A percentile compares a stretch with the other conserved stretches of the same genome.
phyloP scores from a whole-genome alignment of 1,140 invertebrate species.

The Drosophila lowei region DNA sequence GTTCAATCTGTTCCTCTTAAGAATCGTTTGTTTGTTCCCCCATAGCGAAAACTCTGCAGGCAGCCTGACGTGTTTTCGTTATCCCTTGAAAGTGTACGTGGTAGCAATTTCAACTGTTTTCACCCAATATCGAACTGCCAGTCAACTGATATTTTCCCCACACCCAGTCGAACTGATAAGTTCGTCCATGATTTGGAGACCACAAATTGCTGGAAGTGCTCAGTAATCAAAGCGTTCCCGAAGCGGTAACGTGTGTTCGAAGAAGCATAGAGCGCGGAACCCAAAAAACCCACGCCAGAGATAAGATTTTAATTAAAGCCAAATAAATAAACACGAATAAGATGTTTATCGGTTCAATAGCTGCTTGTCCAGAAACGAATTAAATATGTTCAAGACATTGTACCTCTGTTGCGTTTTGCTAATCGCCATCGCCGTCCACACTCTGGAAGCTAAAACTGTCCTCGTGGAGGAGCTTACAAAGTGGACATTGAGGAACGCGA shows the following conservation, averaged over 20 bases:
- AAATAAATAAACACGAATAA: constrained; percentile 17
- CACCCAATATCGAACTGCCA: constrained; percentile 6
- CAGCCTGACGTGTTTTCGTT: background rate
- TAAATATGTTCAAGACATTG: constrained; percentile 33
- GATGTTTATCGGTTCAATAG: constrained; percentile 28
- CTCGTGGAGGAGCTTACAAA: constrained; percentile 66
- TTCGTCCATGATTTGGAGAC: background rate
- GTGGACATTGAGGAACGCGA: constrained; percentile 81
- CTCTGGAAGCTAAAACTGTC: constrained; percentile 39
- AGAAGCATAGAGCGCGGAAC: background rate
- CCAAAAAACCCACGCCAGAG: constrained; percentile 4
- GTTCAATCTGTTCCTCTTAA: too few species aligned
- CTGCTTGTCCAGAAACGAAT: constrained; percentile 14
- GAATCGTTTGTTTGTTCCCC: too few species aligned
- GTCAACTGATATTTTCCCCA: constrained; percentile 19
- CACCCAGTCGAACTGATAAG: constrained; percentile 13
- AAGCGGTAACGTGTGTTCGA: background rate
- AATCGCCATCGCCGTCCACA: background rate
- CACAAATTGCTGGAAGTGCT: background rate
- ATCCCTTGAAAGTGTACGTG: background rate
- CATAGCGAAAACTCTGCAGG: too few species aligned
- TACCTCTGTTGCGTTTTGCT: constrained; percentile 15
- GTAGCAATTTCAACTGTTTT: background rate
- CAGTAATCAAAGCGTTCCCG: constrained; percentile 25
- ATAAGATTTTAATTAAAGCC: constrained; percentile 54